Evolutionary conservation across 2,797 vertebrate species (phyloP).

Genomic region (Xenentodon cancila): DNA sequence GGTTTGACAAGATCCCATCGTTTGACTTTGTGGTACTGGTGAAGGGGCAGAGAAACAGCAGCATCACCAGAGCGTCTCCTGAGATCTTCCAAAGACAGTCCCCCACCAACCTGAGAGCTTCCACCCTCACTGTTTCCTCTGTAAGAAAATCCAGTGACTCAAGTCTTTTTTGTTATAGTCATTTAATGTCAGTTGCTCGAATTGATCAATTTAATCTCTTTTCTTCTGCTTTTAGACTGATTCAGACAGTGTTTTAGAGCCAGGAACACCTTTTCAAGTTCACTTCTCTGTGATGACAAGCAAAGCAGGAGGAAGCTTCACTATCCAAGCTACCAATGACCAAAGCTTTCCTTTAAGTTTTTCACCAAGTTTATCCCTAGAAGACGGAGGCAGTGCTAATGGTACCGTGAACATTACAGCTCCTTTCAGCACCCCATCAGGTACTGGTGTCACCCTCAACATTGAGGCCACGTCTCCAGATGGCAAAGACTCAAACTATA

Average conservation of each 20-base stretch:
- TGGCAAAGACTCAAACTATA: conserved; percentile 63
- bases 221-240: conserved; percentile 42
- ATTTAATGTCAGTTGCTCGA: conserved; percentile 18
- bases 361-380: conserved; percentile 45
- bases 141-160: background rate
- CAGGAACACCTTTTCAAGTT: conserved; percentile 49
- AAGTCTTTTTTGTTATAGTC: background rate
- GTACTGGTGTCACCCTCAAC: conserved; percentile 69
- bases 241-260: conserved; percentile 31
- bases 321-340: conserved; percentile 59
- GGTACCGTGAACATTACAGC: conserved; percentile 55
- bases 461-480: conserved; percentile 55
- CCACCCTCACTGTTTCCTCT: conserved; percentile 53
- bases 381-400: conserved; percentile 21
- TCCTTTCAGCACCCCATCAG: conserved; percentile 53
- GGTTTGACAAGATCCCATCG: conserved; percentile 43
- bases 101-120: conserved; percentile 57
- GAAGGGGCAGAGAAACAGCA: conserved; percentile 39
- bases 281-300: conserved; percentile 56
- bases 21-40: conserved; percentile 58
- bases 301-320: conserved; percentile 42
- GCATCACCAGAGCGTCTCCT: background rate
- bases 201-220: background rate
- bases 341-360: conserved; percentile 33
- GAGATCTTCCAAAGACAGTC: conserved; percentile 68